phyloP scores from a whole-genome alignment of 2,113 vertebrate species.

The Elanus axillaris region DNA sequence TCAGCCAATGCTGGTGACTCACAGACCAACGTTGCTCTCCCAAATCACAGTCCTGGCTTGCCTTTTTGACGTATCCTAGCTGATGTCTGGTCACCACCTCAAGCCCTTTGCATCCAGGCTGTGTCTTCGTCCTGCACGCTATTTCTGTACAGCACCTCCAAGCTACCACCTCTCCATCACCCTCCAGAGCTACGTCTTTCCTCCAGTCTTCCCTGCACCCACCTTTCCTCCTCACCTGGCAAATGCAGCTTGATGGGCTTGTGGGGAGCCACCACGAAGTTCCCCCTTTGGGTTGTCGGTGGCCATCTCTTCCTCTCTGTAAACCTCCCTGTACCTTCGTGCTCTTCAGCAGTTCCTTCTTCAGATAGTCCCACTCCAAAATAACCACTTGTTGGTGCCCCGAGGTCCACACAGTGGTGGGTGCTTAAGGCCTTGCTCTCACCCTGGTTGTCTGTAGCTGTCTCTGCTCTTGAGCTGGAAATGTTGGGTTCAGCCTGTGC shows the following conservation, averaged over 20 bases:
- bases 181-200: not conserved
- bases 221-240: not conserved
- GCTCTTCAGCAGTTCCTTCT: not conserved
- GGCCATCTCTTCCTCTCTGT: not conserved
- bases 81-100: not conserved
- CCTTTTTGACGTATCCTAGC: not conserved
- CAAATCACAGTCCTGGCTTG: not conserved
- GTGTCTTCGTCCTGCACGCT: not conserved
- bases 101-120: not conserved
- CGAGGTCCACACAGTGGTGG: not conserved
- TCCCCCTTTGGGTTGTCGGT: not conserved
- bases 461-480: not conserved
- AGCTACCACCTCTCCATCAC: not conserved
- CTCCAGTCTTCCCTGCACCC: not conserved
- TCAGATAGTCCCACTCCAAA: not conserved
- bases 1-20: not conserved
- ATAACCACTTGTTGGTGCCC: not conserved
- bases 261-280: not conserved
- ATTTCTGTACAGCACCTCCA: not conserved
- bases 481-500: not conserved
- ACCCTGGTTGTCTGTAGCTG: not conserved
- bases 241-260: not conserved
- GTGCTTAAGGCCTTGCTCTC: not conserved
- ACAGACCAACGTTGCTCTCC: fast-evolving
- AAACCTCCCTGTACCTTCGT: not conserved